Evolutionary conservation across 92 coral and sea anemone genomes (phyloP).

Genomic region (Isaurus tuberculatus): DNA sequence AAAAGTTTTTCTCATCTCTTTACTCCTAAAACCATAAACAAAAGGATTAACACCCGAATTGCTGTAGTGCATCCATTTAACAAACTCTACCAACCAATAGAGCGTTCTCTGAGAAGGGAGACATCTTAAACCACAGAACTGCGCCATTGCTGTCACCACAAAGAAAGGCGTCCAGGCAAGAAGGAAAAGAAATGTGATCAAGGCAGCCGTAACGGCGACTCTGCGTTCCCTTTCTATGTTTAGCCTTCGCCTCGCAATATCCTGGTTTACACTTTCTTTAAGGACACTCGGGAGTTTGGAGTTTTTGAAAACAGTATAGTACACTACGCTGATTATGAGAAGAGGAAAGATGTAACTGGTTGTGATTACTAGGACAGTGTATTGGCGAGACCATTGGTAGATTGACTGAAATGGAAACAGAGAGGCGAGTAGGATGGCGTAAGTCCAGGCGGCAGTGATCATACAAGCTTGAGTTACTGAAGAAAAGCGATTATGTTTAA

Average conservation of each 20-base stretch:
- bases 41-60: conserved; percentile 83
- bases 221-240: conserved; percentile 62
- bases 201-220: conserved; percentile 68
- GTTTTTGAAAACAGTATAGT: conserved; percentile 62
- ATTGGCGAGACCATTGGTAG: conserved; percentile 2
- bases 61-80: conserved; percentile 88
- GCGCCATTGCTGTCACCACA: conserved; percentile 64
- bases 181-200: conserved; percentile 70
- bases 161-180: conserved; percentile 80
- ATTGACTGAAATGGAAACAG: conserved; percentile 43
- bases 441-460: conserved; percentile 61
- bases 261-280: conserved; percentile 38
- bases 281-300: conserved; percentile 57
- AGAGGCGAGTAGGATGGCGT: conserved; percentile 57
- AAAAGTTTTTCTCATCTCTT: conserved; percentile 74
- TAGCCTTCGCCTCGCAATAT: conserved; percentile 13
- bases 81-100: conserved; percentile 59
- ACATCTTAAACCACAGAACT: conserved; percentile 49
- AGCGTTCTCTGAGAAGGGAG: conserved; percentile 15
- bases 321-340: conserved; percentile 48
- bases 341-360: conserved; percentile 67
- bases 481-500: conserved; percentile 51
- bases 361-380: conserved; percentile 54
- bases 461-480: conserved; percentile 41
- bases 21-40: conserved; percentile 75